These are phyloP conservation scores for Rhynchonycteris naso DNA, from an alignment of 2,797 vertebrate species.

Conservation along the genomic window DNA sequence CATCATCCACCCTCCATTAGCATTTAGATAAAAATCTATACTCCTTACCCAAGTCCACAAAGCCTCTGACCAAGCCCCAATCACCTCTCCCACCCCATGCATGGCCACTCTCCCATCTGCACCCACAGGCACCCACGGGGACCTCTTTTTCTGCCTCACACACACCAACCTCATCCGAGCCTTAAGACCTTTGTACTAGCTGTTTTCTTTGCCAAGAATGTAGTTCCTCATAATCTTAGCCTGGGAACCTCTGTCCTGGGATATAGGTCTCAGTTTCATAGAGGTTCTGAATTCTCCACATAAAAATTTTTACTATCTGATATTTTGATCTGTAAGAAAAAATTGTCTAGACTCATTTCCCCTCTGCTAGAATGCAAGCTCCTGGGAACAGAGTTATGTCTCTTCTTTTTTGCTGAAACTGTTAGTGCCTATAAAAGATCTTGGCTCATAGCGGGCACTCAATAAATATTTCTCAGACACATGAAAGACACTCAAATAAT, in stretches of 20 bases:
- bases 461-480: not conserved
- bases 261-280: not conserved
- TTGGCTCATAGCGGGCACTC: not conserved
- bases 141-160: not conserved
- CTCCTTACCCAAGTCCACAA: not conserved
- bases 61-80: not conserved
- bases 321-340: constrained; percentile 22
- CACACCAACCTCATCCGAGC: not conserved
- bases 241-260: not conserved
- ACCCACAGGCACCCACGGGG: not conserved
- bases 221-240: not conserved
- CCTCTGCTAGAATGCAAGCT: not conserved
- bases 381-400: not conserved
- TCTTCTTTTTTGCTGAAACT: constrained; percentile 5
- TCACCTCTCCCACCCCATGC: not conserved
- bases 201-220: not conserved
- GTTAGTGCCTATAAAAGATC: not conserved
- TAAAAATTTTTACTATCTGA: not conserved
- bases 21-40: not conserved
- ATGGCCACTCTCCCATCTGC: not conserved
- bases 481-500: not conserved
- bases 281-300: not conserved
- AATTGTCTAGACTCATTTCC: not conserved
- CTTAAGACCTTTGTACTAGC: not conserved
- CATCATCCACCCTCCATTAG: not conserved